Percentiles rank a stretch among this genome's conserved stretches.
Evolutionary conservation across 2,113 vertebrate species (phyloP).

Genomic region (Pelecanus crispus): DNA sequence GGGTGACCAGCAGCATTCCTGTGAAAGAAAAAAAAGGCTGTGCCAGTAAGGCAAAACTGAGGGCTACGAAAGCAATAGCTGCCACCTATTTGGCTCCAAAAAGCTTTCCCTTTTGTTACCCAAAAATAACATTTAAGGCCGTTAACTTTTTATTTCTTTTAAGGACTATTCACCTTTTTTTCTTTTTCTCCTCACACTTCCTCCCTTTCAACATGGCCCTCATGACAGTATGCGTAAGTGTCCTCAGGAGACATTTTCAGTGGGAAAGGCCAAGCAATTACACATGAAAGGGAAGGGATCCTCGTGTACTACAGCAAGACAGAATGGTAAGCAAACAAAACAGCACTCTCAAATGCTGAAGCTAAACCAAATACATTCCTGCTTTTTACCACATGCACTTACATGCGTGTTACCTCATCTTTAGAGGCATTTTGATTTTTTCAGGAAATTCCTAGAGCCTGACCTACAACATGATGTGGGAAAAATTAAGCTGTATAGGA

Average conservation of each 20-base stretch:
- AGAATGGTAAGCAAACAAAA: background rate
- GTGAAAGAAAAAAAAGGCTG: background rate
- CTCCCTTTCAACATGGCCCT: background rate
- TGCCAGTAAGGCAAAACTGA: background rate
- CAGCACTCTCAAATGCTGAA: background rate
- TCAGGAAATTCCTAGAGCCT: background rate
- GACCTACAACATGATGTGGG: background rate
- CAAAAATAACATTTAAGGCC: background rate
- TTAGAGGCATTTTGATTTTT: background rate
- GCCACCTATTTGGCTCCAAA: background rate
- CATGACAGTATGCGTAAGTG: background rate
- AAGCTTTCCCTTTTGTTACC: background rate
- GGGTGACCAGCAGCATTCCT: no score
- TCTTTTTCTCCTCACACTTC: background rate
- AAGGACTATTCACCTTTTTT: background rate
- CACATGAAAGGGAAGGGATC: fast-evolving
- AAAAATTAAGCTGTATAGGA: background rate
- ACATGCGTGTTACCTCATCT: background rate
- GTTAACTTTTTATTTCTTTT: background rate
- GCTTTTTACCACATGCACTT: background rate
- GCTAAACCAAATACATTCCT: background rate
- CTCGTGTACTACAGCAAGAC: background rate
- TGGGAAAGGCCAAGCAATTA: background rate
- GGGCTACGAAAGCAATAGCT: background rate
- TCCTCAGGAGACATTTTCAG: background rate